A percentile compares a stretch with the other conserved stretches of the same genome.
Conservation (phyloP, 2,888 invertebrate genomes). For the Fragum fragum region DNA sequence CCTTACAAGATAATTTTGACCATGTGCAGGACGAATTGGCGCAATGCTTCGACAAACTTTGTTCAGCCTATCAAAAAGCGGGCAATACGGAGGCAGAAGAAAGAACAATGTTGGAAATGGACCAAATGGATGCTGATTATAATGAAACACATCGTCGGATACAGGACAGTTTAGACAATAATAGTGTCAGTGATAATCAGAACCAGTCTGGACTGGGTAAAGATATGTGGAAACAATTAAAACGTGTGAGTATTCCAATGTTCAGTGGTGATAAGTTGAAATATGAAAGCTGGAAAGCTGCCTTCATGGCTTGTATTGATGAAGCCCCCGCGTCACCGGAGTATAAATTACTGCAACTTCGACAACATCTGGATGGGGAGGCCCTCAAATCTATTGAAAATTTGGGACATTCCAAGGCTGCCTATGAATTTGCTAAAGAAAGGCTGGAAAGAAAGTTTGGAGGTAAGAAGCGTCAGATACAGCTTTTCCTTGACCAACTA, state of each 20-base stretch:
- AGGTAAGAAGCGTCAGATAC: background rate
- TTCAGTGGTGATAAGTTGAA: background rate
- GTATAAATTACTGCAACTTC: background rate
- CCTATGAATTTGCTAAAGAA: background rate
- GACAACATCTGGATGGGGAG: background rate
- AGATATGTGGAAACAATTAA: background rate
- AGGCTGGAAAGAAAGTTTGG: background rate
- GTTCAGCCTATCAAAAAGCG: too few relatives aligned
- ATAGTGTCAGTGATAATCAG: too few relatives aligned
- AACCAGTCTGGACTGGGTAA: background rate
- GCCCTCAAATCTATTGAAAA: background rate
- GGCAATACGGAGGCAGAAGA: too few relatives aligned
- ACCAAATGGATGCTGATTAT: background rate
- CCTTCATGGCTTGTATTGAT: background rate
- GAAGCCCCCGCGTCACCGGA: background rate
- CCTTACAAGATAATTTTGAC: background rate
- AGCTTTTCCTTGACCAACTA: background rate
- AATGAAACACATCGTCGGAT: background rate
- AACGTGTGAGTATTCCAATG: background rate
- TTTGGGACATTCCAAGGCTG: background rate
- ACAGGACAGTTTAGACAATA: too few relatives aligned
- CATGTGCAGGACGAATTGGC: too few relatives aligned
- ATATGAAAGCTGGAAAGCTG: background rate
- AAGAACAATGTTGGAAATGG: too few relatives aligned
- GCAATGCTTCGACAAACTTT: too few relatives aligned